These are phyloP conservation scores for Calliphora vomitoria DNA, from an alignment of 2,888 invertebrate species.

Conservation along the genomic window DNA sequence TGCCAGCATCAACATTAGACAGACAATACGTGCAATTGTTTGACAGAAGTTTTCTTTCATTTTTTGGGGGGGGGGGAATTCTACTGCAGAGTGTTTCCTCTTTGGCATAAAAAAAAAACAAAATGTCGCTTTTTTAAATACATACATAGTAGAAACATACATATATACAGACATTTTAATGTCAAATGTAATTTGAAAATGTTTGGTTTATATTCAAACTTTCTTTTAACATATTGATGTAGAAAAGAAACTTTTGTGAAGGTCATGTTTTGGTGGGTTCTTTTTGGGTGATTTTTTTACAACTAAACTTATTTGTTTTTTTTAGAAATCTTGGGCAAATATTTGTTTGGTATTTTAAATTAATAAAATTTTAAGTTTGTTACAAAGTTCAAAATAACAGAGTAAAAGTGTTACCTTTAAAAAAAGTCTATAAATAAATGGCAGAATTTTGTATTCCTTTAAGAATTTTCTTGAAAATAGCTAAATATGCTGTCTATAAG, in stretches of 20 bases:
- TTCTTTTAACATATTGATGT: background rate
- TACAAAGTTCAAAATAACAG: too few relatives aligned
- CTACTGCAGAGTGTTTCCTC: background rate
- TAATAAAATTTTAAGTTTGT: too few relatives aligned
- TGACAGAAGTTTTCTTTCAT: conserved; percentile 1
- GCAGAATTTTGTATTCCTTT: too few relatives aligned
- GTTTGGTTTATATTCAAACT: background rate
- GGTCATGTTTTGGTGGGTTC: background rate
- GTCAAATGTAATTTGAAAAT: background rate
- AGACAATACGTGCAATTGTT: conserved; percentile 17
- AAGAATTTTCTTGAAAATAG: too few relatives aligned
- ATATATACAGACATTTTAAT: background rate
- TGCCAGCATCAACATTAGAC: background rate
- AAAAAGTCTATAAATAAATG: too few relatives aligned
- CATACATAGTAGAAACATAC: background rate
- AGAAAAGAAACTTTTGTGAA: background rate
- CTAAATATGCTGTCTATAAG: too few relatives aligned
- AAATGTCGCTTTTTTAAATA: background rate
- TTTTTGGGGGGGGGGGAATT: background rate
- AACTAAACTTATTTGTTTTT: too few relatives aligned
- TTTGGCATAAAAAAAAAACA: background rate
- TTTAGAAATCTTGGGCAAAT: too few relatives aligned
- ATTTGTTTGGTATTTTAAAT: too few relatives aligned
- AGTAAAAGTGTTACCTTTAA: too few relatives aligned
- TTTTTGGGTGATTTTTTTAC: too few relatives aligned